A percentile compares a stretch with the other conserved stretches of the same genome.
These are phyloP conservation scores for Thysanoteuthis rhombus DNA, from an alignment of 2,888 invertebrate species.

Conservation along the genomic window DNA sequence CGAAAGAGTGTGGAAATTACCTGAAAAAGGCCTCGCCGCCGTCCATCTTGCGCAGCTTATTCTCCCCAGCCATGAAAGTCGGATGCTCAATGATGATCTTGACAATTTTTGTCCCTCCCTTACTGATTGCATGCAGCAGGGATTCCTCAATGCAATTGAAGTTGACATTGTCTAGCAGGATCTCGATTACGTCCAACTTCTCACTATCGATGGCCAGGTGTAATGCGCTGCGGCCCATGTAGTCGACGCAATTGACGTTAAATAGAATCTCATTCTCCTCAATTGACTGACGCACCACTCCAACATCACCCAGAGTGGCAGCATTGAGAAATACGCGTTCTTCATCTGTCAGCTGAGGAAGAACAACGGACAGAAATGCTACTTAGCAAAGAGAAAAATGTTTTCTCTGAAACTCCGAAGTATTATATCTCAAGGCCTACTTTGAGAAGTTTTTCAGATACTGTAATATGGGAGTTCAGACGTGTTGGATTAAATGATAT, in stretches of 20 bases:
- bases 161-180: conserved; percentile 73
- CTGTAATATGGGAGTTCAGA: background rate
- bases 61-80: conserved; percentile 67
- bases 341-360: conserved; percentile 64
- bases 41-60: conserved; percentile 61
- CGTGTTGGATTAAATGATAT: background rate
- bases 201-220: conserved; percentile 77
- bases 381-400: background rate
- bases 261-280: conserved; percentile 62
- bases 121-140: conserved; percentile 75
- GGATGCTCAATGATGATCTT: conserved; percentile 72
- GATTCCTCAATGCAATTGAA: conserved; percentile 76
- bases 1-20: background rate
- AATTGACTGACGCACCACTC: conserved; percentile 65
- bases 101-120: conserved; percentile 75
- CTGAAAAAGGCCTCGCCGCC: conserved; percentile 67
- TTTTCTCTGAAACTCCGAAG: background rate
- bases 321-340: conserved; percentile 67
- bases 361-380: background rate
- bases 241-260: conserved; percentile 68
- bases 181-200: conserved; percentile 75
- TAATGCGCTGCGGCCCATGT: conserved; percentile 76
- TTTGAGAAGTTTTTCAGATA: no score
- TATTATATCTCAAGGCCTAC: background rate
- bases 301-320: conserved; percentile 65